These are phyloP conservation scores for Martes martes DNA, from an alignment of 2,113 vertebrate genomes.

Conservation along the genomic window DNA sequence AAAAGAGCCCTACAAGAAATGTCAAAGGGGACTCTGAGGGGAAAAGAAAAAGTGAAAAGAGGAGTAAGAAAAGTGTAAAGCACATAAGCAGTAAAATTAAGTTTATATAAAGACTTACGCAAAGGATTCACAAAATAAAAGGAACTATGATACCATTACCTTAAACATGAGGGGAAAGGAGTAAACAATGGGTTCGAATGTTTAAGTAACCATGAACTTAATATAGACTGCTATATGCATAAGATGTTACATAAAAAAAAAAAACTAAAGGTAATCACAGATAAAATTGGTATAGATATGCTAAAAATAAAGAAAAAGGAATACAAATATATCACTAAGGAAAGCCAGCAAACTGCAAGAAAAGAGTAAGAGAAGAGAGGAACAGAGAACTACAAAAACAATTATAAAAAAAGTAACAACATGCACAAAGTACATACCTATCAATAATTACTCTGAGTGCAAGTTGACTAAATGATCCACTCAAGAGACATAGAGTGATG, in stretches of 20 bases:
- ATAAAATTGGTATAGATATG: neutral
- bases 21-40: neutral
- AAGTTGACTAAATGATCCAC: neutral
- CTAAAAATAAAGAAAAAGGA: neutral
- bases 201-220: neutral
- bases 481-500: too few species aligned
- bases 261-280: neutral
- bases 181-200: neutral
- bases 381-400: neutral
- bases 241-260: neutral
- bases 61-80: neutral
- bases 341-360: neutral
- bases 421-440: neutral
- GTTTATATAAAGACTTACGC: neutral
- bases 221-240: neutral
- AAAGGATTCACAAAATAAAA: neutral
- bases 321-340: neutral
- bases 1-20: neutral
- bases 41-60: neutral
- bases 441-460: neutral
- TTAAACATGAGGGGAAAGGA: neutral
- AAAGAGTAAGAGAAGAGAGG: neutral
- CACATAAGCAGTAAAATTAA: neutral
- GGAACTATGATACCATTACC: neutral
- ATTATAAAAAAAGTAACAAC: neutral